These are phyloP conservation scores for Parazoanthus atlanticus DNA, from an alignment of 92 coral and sea anemone species.

Conservation along the genomic window DNA sequence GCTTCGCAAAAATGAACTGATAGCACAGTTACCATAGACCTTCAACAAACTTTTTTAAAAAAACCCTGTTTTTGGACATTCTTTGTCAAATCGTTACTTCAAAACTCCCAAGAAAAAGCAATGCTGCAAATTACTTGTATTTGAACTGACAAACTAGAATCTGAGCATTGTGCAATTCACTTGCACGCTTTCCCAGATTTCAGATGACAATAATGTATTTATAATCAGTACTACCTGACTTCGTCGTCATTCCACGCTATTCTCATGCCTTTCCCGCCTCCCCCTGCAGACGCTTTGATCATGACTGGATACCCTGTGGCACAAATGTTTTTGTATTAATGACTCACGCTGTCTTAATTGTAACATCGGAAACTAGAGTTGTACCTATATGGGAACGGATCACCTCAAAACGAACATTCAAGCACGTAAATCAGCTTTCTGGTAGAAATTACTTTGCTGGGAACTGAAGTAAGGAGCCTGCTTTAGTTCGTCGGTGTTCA, in stretches of 20 bases:
- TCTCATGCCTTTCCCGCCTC: conserved; percentile 99
- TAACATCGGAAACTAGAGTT: not conserved
- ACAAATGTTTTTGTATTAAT: not conserved
- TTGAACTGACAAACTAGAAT: too few species aligned
- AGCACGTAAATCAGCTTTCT: too few species aligned
- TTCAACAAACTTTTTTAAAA: too few species aligned
- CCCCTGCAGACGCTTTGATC: conserved; percentile 99
- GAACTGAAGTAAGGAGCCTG: too few species aligned
- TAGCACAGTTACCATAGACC: not conserved
- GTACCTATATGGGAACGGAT: too few species aligned
- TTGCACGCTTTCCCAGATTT: too few species aligned
- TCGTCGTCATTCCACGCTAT: conserved; percentile 98
- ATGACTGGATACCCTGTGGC: conserved; percentile 92
- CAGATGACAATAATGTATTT: not conserved
- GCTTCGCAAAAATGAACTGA: not conserved
- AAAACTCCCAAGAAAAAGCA: too few species aligned
- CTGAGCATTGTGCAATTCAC: too few species aligned
- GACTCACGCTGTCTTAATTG: not conserved
- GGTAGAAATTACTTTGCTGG: too few species aligned
- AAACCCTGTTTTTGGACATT: too few species aligned
- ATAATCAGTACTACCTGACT: conserved; percentile 63
- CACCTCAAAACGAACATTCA: not conserved
- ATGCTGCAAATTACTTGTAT: too few species aligned
- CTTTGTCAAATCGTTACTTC: too few species aligned
- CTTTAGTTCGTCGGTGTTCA: not conserved